Evolutionary conservation across 2,797 vertebrate species (phyloP).

Genomic region (Yasuhikotakia modesta): DNA sequence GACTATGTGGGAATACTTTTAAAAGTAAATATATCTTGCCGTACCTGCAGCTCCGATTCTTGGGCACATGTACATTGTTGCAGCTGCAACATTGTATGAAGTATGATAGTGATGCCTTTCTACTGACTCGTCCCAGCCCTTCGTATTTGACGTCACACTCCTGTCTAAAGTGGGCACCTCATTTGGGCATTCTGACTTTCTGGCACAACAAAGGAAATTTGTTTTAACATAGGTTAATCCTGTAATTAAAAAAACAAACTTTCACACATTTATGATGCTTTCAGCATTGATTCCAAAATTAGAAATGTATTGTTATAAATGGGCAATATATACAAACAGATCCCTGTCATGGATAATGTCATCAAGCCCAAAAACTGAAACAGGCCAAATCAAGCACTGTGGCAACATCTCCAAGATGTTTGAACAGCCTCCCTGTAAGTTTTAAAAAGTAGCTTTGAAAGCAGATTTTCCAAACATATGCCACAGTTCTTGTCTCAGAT

Average conservation of each 20-base stretch:
- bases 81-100: conserved; percentile 60
- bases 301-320: too few species aligned
- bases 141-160: conserved; percentile 63
- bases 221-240: conserved; percentile 9
- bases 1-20: conserved; percentile 33
- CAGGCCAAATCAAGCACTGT: too few species aligned
- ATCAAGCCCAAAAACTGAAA: too few species aligned
- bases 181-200: conserved; percentile 60
- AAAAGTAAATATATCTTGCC: conserved; percentile 58
- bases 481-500: too few species aligned
- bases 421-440: too few species aligned
- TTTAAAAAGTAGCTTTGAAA: too few species aligned
- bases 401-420: too few species aligned
- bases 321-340: too few species aligned
- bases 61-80: conserved; percentile 66
- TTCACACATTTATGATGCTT: conserved; percentile 7
- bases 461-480: too few species aligned
- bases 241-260: conserved; percentile 73
- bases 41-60: conserved; percentile 67
- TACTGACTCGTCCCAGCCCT: conserved; percentile 64
- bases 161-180: conserved; percentile 34
- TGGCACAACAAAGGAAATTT: conserved; percentile 64
- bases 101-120: conserved; percentile 53
- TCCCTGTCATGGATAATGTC: too few species aligned
- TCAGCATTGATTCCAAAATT: not conserved